These are phyloP conservation scores for Pedetes capensis DNA, from an alignment of 2,113 vertebrate genomes.

Conservation along the genomic window DNA sequence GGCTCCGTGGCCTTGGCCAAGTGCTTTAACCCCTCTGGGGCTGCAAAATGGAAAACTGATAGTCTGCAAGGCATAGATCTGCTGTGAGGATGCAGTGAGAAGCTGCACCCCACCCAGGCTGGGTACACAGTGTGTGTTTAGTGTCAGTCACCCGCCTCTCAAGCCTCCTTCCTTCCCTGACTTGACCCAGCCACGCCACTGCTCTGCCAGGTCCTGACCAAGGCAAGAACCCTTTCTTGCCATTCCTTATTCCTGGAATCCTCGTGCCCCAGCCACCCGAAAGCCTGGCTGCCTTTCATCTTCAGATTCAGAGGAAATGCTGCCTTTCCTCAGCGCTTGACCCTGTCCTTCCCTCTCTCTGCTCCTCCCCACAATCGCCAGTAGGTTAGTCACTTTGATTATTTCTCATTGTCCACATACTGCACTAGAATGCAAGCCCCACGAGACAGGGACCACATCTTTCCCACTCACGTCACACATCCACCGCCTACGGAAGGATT, in stretches of 20 bases:
- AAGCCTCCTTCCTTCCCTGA: neutral
- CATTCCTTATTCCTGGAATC: neutral
- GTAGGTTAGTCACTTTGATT: neutral
- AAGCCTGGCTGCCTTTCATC: neutral
- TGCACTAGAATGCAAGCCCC: neutral
- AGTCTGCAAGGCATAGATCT: neutral
- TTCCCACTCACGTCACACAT: neutral
- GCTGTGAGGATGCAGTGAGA: neutral
- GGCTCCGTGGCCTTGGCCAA: neutral
- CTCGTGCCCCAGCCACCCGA: neutral
- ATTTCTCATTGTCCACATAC: too few species aligned
- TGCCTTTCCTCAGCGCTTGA: fast-evolving
- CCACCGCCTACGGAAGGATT: fast-evolving
- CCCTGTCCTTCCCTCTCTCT: fast-evolving
- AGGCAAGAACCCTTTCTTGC: neutral
- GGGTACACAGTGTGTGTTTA: too few species aligned
- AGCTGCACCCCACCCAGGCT: neutral
- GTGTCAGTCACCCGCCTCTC: neutral
- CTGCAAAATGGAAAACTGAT: neutral
- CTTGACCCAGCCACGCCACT: neutral
- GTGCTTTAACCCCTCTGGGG: neutral
- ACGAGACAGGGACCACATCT: fast-evolving
- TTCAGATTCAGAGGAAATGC: neutral
- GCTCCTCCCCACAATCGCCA: neutral
- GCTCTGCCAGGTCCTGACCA: neutral